Base-by-base conservation (phyloP, 2,888 invertebrate genomes). In the Leptura quadrifasciata region DNA sequence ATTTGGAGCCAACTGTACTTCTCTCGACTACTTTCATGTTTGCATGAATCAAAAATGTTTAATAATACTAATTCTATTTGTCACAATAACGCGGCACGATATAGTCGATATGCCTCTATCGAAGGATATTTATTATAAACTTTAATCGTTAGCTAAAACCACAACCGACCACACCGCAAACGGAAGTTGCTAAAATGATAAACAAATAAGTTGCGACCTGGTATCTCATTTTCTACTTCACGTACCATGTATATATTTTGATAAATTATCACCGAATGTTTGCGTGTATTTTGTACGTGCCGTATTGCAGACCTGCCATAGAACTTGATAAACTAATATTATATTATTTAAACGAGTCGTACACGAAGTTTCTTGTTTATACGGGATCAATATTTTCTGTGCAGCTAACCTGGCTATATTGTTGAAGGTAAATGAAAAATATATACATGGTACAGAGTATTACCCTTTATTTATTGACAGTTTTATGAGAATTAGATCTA, bases 101-200 rank as follows among this genome's bases (percentile, higher is more conserved):
- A n/a, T n/a, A n/a, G n/a, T n/a, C n/a, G n/a, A n/a, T n/a, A n/a
- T n/a, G n/a, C n/a, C n/a, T n/a, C n/a, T n/a, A 24, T 24, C 2
- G 5, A 24, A 31, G 27, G 27, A 31, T 31, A 31, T 58, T 27
- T n/a, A 21, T 58, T 27, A 63, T 63, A 17, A 63, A 63, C 35
- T 39, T 63, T 39, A 20, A 39, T 39, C 63, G 17, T 15, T 39
- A 20, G 21, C 61, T 20, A 63, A 61, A 63, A 39, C 63, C n/a
- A 60, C 63, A 47, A 20, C 39, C 63, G 35, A 60, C 55, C 65
- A 74, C 75, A 73, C 47, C 24, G 67, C 63, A 69, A 76, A 69
- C 75, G 77, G 72, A 77, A 79, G 75, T 72, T 75, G 76, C 76
- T 79, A 79, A 79, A 76, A 65, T 76, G 73, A n/a, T n/a, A n/a